These are phyloP conservation scores for Orchesella cincta DNA, from an alignment of 1,140 invertebrate genomes.

Conservation along the genomic window DNA sequence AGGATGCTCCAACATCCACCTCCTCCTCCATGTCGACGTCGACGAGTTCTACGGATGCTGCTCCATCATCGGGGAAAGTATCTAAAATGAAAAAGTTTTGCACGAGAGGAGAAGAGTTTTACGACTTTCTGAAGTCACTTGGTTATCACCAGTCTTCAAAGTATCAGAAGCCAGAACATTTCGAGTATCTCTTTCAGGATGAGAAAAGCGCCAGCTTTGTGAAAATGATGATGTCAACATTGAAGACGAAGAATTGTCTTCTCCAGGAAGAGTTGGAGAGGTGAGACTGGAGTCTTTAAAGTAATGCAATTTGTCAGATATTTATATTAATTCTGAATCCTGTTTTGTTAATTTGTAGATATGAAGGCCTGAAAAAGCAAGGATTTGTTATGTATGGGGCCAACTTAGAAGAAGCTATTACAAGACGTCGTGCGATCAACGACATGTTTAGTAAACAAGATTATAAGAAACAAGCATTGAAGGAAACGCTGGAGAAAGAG, in stretches of 20 bases:
- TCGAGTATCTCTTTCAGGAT: slow-evolving; percentile 47
- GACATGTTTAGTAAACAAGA: background rate
- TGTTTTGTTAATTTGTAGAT: slow-evolving; percentile 22
- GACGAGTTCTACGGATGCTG: too few species aligned
- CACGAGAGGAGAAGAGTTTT: slow-evolving; percentile 38
- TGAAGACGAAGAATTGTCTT: slow-evolving; percentile 28
- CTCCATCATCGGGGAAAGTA: too few species aligned
- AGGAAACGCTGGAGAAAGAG: background rate
- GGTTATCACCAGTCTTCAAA: slow-evolving; percentile 42
- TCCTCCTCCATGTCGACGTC: too few species aligned
- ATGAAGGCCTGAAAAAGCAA: slow-evolving; percentile 18
- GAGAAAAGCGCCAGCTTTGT: slow-evolving; percentile 32
- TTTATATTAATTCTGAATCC: background rate
- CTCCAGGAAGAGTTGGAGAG: background rate
- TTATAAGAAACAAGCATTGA: background rate
- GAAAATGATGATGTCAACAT: slow-evolving; percentile 32
- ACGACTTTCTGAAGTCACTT: slow-evolving; percentile 32
- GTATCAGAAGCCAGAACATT: slow-evolving; percentile 36
- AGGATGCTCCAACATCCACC: background rate
- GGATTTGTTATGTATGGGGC: slow-evolving; percentile 24
- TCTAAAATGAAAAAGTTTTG: background rate
- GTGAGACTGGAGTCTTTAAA: background rate
- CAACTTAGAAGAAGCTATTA: slow-evolving; percentile 32
- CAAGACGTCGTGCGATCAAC: background rate
- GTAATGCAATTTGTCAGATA: background rate